These are phyloP conservation scores for Onychomys leucogaster DNA, from an alignment of 2,797 vertebrate species.

Conservation along the genomic window DNA sequence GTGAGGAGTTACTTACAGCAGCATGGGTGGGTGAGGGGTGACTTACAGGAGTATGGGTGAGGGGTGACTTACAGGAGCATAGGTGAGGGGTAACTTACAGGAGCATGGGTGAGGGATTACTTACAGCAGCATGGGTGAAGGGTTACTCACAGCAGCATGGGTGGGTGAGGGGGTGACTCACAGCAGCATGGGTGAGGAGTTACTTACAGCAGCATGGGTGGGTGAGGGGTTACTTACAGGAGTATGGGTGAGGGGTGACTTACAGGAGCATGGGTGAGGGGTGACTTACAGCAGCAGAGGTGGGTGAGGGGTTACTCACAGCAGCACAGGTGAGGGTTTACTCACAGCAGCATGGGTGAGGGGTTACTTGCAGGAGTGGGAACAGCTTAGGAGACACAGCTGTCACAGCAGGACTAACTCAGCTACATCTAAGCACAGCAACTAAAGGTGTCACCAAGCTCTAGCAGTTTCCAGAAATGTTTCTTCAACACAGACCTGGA, in stretches of 20 bases:
- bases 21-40: not conserved
- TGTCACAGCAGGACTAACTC: constrained; percentile 46
- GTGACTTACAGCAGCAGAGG: not conserved
- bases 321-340: not conserved
- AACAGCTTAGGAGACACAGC: not conserved
- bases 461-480: constrained; percentile 62
- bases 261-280: not conserved
- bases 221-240: not conserved
- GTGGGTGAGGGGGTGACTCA: too few species aligned
- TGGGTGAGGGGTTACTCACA: not conserved
- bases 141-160: not conserved
- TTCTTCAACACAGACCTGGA: constrained; percentile 46
- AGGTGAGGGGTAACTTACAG: not conserved
- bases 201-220: not conserved
- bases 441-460: not conserved
- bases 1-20: not conserved
- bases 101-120: not conserved
- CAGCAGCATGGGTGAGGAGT: not conserved
- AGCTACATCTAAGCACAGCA: constrained; percentile 32
- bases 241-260: not conserved
- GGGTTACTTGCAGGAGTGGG: not conserved
- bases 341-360: not conserved
- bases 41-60: not conserved
- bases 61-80: not conserved
- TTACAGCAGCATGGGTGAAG: not conserved